Evolutionary conservation across 2,888 invertebrate species (phyloP).

Genomic region (Drosophila paranaensis): DNA sequence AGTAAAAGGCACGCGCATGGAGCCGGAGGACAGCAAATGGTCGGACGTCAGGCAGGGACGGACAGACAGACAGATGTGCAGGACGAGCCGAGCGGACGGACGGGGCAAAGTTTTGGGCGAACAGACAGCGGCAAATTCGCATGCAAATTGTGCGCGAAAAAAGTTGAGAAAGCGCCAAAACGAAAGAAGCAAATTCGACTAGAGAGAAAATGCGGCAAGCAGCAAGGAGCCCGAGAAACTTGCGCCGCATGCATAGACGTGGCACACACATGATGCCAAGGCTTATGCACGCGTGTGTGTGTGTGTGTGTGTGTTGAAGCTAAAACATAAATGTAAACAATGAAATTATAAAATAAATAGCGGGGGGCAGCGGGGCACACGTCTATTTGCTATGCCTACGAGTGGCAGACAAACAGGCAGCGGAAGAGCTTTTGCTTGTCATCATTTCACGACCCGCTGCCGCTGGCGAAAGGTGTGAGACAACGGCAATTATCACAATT

Average conservation of each 20-base stretch:
- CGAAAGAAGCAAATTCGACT: constrained; percentile 49
- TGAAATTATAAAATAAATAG: constrained; percentile 78
- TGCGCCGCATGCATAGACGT: constrained; percentile 21
- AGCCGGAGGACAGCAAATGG: constrained; percentile 57
- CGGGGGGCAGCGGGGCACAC: constrained; percentile 14
- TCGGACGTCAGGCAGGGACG: constrained; percentile 37
- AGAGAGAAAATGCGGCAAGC: constrained; percentile 9
- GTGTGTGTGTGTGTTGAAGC: constrained; percentile 26
- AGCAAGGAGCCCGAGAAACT: constrained; percentile 34
- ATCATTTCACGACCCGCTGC: constrained; percentile 76
- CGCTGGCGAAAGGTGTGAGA: constrained; percentile 70
- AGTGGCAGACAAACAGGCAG: constrained; percentile 62
- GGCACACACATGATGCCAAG: constrained; percentile 38
- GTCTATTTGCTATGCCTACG: constrained; percentile 41
- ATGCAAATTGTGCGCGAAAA: constrained; percentile 80
- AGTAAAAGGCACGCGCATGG: constrained; percentile 69
- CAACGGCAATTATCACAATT: constrained; percentile 81
- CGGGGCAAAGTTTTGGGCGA: constrained; percentile 48
- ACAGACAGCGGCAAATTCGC: constrained; percentile 78
- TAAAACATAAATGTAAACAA: constrained; percentile 78
- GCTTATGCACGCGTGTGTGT: background rate
- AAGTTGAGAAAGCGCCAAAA: constrained; percentile 67
- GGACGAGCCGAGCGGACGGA: constrained; percentile 15
- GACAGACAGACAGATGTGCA: constrained; percentile 25
- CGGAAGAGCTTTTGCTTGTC: constrained; percentile 79